Percentiles rank a stretch among this genome's conserved stretches.
Evolutionary conservation across 2,797 vertebrate genomes (phyloP).

Genomic region (Sebastes paucispinis): DNA sequence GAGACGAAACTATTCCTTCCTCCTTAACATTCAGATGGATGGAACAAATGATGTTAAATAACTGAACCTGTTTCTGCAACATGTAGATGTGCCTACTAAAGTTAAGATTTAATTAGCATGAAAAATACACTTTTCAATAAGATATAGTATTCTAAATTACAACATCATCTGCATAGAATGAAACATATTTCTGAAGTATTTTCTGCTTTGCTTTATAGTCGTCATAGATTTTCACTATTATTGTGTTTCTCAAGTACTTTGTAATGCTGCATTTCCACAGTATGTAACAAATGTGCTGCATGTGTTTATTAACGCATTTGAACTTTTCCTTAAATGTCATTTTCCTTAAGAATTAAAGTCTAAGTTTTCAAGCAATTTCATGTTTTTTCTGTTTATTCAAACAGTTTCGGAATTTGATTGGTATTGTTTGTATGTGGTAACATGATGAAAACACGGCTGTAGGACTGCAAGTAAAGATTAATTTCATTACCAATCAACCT

Average conservation of each 20-base stretch:
- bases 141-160: conserved; percentile 6
- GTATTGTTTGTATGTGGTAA: neutral
- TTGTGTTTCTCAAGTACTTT: conserved; percentile 4
- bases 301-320: conserved; percentile 13
- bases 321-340: conserved; percentile 10
- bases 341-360: conserved; percentile 60
- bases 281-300: conserved; percentile 9
- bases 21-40: neutral
- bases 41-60: neutral
- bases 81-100: conserved; percentile 4
- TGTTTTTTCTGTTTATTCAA: neutral
- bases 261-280: conserved; percentile 12
- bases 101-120: neutral
- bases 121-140: neutral
- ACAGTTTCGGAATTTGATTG: too few relatives aligned
- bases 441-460: neutral
- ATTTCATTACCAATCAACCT: neutral
- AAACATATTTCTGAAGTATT: neutral
- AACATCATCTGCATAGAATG: conserved; percentile 13
- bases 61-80: conserved; percentile 19
- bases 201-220: conserved; percentile 13
- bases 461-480: neutral
- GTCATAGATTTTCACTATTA: conserved; percentile 7
- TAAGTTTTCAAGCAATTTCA: conserved; percentile 55
- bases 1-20: neutral